phyloP scores from a whole-genome alignment of 2,797 vertebrate genomes.

The Spea hammondii region DNA sequence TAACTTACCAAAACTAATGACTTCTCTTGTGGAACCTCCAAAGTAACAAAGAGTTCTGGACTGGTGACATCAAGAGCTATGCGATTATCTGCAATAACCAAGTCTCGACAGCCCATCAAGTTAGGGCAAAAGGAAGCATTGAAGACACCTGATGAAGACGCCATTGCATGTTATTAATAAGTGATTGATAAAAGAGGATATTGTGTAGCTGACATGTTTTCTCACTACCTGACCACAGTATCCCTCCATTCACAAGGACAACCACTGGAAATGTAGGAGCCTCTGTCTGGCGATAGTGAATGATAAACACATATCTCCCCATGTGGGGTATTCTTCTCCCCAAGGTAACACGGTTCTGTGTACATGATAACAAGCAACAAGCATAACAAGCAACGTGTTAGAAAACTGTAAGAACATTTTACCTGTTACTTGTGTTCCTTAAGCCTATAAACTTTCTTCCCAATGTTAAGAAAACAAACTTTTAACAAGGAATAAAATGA shows the following conservation, averaged over 20 bases:
- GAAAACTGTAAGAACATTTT: too few relatives aligned
- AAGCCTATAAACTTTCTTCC: too few relatives aligned
- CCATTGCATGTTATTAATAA: not conserved
- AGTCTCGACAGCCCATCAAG: slow-evolving; percentile 79
- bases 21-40: slow-evolving; percentile 75
- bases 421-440: too few relatives aligned
- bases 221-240: slow-evolving; percentile 74
- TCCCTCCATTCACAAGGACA: slow-evolving; percentile 72
- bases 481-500: too few relatives aligned
- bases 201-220: not conserved
- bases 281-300: slow-evolving; percentile 80
- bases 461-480: too few relatives aligned
- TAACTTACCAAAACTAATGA: slow-evolving; percentile 78
- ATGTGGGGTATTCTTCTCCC: slow-evolving; percentile 66
- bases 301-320: slow-evolving; percentile 75
- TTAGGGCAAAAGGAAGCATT: slow-evolving; percentile 85
- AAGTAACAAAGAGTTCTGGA: slow-evolving; percentile 69
- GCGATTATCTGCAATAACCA: slow-evolving; percentile 72
- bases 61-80: slow-evolving; percentile 74
- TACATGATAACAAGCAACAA: slow-evolving; percentile 13
- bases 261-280: slow-evolving; percentile 74
- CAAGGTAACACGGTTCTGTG: slow-evolving; percentile 79
- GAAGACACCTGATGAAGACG: slow-evolving; percentile 69
- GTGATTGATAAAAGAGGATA: not conserved
- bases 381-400: too few relatives aligned